Evolutionary conservation across 2,888 invertebrate species (phyloP).

Genomic region (Tipula lateralis): DNA sequence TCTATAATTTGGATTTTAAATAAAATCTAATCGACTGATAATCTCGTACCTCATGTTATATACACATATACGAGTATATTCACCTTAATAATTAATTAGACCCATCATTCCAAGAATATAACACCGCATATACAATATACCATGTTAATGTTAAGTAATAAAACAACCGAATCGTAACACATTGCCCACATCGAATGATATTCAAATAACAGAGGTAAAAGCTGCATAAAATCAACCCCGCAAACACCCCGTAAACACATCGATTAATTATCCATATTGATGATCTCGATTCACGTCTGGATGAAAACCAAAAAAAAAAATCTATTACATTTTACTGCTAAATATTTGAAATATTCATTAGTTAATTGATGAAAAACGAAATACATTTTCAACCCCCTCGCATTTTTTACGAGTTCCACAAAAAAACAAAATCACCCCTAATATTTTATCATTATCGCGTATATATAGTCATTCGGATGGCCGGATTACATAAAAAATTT

Average conservation of each 20-base stretch:
- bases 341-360: slow-evolving; percentile 24
- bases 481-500: not conserved
- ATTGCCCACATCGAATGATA: slow-evolving; percentile 11
- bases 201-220: not conserved
- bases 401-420: slow-evolving; percentile 11
- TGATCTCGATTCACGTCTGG: not conserved
- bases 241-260: slow-evolving; percentile 16
- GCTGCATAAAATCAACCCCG: slow-evolving; percentile 16
- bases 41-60: not conserved
- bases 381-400: not conserved
- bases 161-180: not conserved
- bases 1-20: not conserved
- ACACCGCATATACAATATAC: not conserved
- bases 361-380: not conserved
- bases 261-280: slow-evolving; percentile 1
- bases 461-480: not conserved
- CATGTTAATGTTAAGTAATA: too few relatives aligned
- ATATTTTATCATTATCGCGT: slow-evolving; percentile 14
- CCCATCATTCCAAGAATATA: not conserved
- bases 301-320: not conserved
- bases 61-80: not conserved
- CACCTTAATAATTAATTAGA: not conserved
- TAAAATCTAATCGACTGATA: not conserved
- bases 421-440: not conserved
- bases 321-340: slow-evolving; percentile 24